These are phyloP conservation scores for Doris montereyensis DNA, from an alignment of 2,888 invertebrate species.

Conservation along the genomic window DNA sequence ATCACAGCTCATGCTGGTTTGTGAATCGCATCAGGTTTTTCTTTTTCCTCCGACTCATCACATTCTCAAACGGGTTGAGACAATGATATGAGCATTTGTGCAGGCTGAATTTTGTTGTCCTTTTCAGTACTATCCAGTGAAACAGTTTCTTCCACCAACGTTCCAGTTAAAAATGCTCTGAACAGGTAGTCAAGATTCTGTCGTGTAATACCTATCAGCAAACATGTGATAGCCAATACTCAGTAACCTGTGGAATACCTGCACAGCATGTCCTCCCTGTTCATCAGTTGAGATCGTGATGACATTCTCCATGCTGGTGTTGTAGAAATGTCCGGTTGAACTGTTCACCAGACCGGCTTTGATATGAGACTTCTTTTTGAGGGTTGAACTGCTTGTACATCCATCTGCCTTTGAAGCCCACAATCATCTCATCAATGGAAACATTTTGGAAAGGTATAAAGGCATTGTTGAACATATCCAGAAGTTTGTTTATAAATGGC, in stretches of 20 bases:
- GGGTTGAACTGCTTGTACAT: constrained; percentile 23
- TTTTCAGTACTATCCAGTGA: constrained; percentile 4
- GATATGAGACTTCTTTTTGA: constrained; percentile 20
- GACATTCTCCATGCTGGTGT: neutral
- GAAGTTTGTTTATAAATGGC: neutral
- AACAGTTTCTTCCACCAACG: constrained; percentile 10
- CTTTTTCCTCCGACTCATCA: neutral
- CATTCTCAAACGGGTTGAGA: neutral
- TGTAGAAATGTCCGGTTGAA: neutral
- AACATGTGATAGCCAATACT: neutral
- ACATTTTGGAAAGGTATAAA: constrained; percentile 22
- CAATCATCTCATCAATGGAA: constrained; percentile 18
- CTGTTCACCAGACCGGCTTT: constrained; percentile 3
- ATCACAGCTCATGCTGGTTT: too few species aligned
- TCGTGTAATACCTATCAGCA: constrained; percentile 28
- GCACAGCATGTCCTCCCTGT: constrained; percentile 11
- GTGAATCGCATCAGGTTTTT: too few species aligned
- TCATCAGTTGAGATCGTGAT: too few species aligned
- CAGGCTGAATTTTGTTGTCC: neutral
- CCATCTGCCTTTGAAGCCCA: constrained; percentile 23
- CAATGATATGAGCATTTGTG: neutral
- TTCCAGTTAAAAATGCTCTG: neutral
- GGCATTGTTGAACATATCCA: neutral
- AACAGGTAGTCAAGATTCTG: constrained; percentile 11
- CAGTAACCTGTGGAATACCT: constrained; percentile 9